Evolutionary conservation across 2,113 vertebrate genomes (phyloP), one percentile per base, ranked within the genome.

Genomic region (Scartelaos histophorus): DNA sequence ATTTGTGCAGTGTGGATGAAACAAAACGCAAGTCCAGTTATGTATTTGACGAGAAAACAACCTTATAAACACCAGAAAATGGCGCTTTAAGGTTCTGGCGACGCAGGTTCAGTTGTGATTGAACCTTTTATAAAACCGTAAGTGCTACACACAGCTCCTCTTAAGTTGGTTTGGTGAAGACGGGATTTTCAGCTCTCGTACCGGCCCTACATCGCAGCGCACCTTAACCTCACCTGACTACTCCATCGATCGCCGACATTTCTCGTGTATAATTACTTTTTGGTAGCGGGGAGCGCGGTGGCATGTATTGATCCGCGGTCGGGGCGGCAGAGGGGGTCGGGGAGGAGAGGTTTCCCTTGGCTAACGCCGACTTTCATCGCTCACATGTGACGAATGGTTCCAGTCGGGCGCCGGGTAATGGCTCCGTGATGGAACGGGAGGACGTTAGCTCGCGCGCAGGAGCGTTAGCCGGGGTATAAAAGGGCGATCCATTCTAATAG

Each of bases 191-290:
- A 10, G 38, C 38, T 43, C 38, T 43, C 38, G 7, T 2, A 43
- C 10, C 7, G 5, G 38, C 38, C 38, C 38, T 9, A 43, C 80
- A 83, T 70, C 81, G 68, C 77, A 66, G 73, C 89, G 79, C 86
- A 93, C 88, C 92, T 90, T 93, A 94, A 94, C 94, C 95, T 94
- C 92, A 91, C 93, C 92, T 73, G 84, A 94, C 90, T 87, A 74
- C 67, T 70, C 81, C 95, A 98, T 97, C 91, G 97, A 98, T 95
- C 95, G 93, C 92, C 94, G 96, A 96, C 94, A 94, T 97, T 95
- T 92, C 95, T 93, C 89, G 91, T 95, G 92, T 95, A 95, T 98
- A 98, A 98, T 98, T 96, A 98, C 95, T 95, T 96, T 92, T 90
- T 92, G 90, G 87, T 81, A 66, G 81, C 73, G 76, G 73, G 85